These are phyloP conservation scores for Zapus hudsonius DNA, from an alignment of 2,113 vertebrate genomes.

Conservation along the genomic window DNA sequence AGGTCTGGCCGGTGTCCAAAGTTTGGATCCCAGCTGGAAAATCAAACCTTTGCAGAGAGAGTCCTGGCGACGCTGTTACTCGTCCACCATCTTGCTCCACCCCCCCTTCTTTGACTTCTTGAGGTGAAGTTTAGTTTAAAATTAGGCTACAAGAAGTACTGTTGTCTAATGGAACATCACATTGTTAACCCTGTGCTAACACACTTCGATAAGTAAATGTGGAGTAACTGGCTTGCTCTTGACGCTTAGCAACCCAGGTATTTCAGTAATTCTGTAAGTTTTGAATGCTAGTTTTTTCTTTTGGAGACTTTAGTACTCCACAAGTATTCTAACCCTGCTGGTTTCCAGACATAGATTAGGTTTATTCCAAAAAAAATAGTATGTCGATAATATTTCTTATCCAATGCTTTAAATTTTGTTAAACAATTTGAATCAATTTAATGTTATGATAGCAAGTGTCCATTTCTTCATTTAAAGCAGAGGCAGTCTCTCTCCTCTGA, in stretches of 20 bases:
- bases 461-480: not conserved
- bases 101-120: too few relatives aligned
- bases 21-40: too few relatives aligned
- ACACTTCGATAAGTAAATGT: not conserved
- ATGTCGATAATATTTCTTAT: not conserved
- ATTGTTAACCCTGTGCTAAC: conserved; percentile 20
- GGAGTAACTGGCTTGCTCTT: not conserved
- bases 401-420: conserved; percentile 36
- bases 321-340: not conserved
- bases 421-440: conserved; percentile 25
- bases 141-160: not conserved
- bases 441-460: not conserved
- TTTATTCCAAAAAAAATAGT: not conserved
- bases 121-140: conserved; percentile 58
- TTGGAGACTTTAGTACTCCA: not conserved
- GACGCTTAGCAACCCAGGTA: conserved; percentile 2
- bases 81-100: too few relatives aligned
- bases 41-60: too few relatives aligned
- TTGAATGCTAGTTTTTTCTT: conserved; percentile 38
- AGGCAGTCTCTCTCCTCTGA: not conserved
- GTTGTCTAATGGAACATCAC: not conserved
- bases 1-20: too few relatives aligned
- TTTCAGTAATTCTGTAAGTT: not conserved
- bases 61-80: too few relatives aligned
- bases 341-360: not conserved